Evolutionary conservation across 2,797 vertebrate species (phyloP).

Genomic region (Betta splendens): DNA sequence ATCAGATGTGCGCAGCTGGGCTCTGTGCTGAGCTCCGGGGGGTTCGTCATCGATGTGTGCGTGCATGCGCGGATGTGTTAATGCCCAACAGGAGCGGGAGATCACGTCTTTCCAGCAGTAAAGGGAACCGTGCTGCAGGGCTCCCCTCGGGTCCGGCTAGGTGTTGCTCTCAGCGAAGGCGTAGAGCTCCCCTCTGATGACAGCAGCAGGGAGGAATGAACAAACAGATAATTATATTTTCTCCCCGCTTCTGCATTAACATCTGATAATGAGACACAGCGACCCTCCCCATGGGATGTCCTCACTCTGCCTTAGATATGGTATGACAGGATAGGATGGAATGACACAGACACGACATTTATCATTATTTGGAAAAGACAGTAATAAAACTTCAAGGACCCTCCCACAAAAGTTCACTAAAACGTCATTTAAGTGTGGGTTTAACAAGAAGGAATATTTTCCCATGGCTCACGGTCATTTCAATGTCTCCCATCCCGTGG

Average conservation of each 20-base stretch:
- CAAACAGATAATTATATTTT: slow-evolving; percentile 53
- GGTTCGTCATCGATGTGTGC: slow-evolving; percentile 29
- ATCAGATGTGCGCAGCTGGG: slow-evolving; percentile 58
- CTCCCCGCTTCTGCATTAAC: slow-evolving; percentile 35
- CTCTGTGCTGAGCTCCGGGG: slow-evolving; percentile 56
- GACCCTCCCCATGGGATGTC: slow-evolving; percentile 8
- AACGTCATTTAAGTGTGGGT: no score
- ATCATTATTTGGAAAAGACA: background rate
- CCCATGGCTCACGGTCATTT: slow-evolving; percentile 39
- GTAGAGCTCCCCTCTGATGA: slow-evolving; percentile 36
- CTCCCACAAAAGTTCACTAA: no score
- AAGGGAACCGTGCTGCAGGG: slow-evolving; percentile 39
- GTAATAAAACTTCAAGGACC: background rate
- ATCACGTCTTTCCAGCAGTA: slow-evolving; percentile 56
- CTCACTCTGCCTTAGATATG: background rate
- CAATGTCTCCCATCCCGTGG: slow-evolving; percentile 25
- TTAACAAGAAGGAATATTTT: slow-evolving; percentile 40
- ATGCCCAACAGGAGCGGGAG: slow-evolving; percentile 31
- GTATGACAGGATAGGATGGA: slow-evolving; percentile 4
- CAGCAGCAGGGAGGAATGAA: slow-evolving; percentile 29
- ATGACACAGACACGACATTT: background rate
- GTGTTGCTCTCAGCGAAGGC: slow-evolving; percentile 39
- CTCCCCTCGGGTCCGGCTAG: slow-evolving; percentile 45
- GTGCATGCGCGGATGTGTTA: slow-evolving; percentile 23
- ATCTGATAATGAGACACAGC: slow-evolving; percentile 36